These are phyloP conservation scores for Silurus meridionalis DNA, from an alignment of 2,113 vertebrate species.

Conservation along the genomic window DNA sequence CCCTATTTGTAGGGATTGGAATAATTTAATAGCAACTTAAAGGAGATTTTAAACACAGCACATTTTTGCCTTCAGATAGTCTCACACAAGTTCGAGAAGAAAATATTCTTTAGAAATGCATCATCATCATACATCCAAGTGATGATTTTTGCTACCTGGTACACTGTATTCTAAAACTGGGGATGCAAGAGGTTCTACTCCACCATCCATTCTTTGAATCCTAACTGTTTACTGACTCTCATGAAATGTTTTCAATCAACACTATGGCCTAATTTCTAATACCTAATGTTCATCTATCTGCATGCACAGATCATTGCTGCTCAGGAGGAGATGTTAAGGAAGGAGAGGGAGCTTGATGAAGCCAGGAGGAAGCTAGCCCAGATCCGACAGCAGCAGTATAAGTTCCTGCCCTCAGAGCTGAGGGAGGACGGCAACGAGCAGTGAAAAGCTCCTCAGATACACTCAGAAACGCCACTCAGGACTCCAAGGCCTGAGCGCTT, in stretches of 20 bases:
- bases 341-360: conserved; percentile 92
- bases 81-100: not conserved
- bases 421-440: conserved; percentile 82
- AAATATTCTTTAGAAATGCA: not conserved
- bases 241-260: no score
- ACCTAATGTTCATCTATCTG: not conserved
- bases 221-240: not conserved
- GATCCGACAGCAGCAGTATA: conserved; percentile 97
- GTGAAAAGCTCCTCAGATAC: conserved; percentile 57
- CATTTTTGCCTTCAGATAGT: not conserved
- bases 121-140: not conserved
- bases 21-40: not conserved
- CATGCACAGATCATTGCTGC: conserved; percentile 88
- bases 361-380: conserved; percentile 91
- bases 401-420: conserved; percentile 94
- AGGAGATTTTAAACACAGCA: not conserved
- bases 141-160: not conserved
- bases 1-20: not conserved
- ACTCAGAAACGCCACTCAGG: conserved; percentile 49
- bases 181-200: not conserved
- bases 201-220: not conserved
- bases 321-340: conserved; percentile 97
- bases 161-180: not conserved
- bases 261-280: no score
- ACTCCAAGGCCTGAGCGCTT: conserved; percentile 35